Evolutionary conservation across 2,888 invertebrate genomes (phyloP), one percentile per base, ranked within the genome.

Genomic region (Platerodrilus igneus): DNA sequence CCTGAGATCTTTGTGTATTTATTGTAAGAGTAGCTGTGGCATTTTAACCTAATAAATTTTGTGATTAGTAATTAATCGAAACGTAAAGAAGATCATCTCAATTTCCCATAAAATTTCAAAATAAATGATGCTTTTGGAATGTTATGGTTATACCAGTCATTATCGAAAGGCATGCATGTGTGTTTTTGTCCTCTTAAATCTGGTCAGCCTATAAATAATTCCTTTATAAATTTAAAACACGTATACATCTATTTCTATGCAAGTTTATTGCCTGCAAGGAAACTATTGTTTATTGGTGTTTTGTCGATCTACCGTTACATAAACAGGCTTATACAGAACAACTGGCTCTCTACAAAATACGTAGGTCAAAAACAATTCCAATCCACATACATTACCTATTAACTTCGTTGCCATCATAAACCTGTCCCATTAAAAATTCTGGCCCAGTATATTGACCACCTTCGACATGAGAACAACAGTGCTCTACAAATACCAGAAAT

Each of bases 391-490:
- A 26, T 50, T 27, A 28, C 47, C 45, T 35, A 32, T 37, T 40
- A 13, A 37, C 21, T 36, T 73, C 74, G 14, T 74, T 76, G 10
- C 83, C 83, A 61, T 83, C 83, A 60, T 86, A 84, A 3, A 86
- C 86, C 66, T 86, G 83, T 2, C 85, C 85, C 31, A 86, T 66
- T 35, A 84, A 77, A 62, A 86, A 86, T 65, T 86, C 85, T 0
- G 84, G 83, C 11, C 83, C 83, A 28, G 83, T 77, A 68, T 85
- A 86, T 66, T 79, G 76, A 1, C 86, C 86, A 7, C 85, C 86
- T 64, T 86, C 86, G 1, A 84, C 83, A 53, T 81, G 79, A 28
- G 80, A 77, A 39, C 76, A 78, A 15, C 83, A 81, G 41, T 77
- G 77, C 58, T 83, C 85, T 86, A 63, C 3, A 66, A 60, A 44